Conservation (phyloP, 2,797 vertebrate genomes). For the Buceros bicornis region DNA sequence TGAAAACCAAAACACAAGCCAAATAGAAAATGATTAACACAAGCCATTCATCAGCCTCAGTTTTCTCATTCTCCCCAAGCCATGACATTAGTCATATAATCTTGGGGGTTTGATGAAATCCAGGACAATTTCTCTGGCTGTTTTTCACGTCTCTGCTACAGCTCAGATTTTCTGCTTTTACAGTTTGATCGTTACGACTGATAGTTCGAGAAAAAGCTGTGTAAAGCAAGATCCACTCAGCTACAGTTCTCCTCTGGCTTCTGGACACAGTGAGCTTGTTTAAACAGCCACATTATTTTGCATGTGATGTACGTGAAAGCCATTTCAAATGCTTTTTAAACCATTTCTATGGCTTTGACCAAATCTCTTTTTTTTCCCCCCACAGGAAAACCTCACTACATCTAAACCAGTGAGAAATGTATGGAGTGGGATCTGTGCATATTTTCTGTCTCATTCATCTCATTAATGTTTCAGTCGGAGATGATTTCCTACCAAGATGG, state of each 20-base stretch:
- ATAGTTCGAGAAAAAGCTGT: slow-evolving; percentile 6
- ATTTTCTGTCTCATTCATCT: background rate
- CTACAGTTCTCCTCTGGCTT: background rate
- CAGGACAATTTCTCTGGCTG: background rate
- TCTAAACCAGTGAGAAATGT: background rate
- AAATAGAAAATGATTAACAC: slow-evolving; percentile 39
- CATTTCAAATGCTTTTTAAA: background rate
- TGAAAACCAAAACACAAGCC: slow-evolving; percentile 39
- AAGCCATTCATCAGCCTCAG: background rate
- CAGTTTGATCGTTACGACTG: background rate
- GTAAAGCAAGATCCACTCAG: background rate
- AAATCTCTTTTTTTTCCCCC: background rate
- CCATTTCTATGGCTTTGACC: background rate
- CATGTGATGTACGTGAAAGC: rapidly evolving
- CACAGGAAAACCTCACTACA: background rate
- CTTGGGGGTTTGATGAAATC: background rate
- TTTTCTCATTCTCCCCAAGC: background rate
- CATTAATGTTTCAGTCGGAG: background rate
- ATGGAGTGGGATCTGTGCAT: background rate
- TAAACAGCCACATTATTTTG: background rate
- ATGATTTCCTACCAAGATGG: background rate
- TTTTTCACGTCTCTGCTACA: background rate
- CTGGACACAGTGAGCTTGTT: background rate
- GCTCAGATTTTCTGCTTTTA: slow-evolving; percentile 27
- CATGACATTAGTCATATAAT: background rate